Evolutionary conservation across 2,113 vertebrate species (phyloP), one percentile per base, ranked within the genome.

Genomic region (Scophthalmus maximus): DNA sequence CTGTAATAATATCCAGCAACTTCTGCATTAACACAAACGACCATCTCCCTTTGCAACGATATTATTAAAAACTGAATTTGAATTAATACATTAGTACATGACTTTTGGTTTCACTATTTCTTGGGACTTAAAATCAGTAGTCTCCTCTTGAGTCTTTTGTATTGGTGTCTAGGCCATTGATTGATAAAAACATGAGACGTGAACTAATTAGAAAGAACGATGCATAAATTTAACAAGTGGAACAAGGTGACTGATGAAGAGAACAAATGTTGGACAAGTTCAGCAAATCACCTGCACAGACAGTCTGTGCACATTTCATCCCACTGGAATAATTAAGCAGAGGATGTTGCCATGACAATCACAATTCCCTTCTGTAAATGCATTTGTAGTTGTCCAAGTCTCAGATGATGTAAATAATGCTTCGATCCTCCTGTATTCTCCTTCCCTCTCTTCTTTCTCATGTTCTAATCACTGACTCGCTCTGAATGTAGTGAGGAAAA

Each of bases 241-340:
- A n/a, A n/a, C n/a, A n/a, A n/a, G n/a, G n/a, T n/a, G n/a, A n/a
- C n/a, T n/a, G n/a, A n/a, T 9, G 9, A 34, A 34, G 32, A 9
- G 9, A 34, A 34, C 32, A 5, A 9, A 9, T 34, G 5, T 34
- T 34, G 32, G 5, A 34, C 15, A 1, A 11, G 8, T 52, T 53
- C 20, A 32, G 17, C 27, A 6, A 65, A 18, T 75, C n/a, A 20
- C 11, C 46, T 59, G 22, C 23, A 58, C 34, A 49, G n/a, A 42
- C 12, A 42, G 11, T 60, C 6, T 29, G 40, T n/a, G 27, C 18
- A 56, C 6, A 27, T 38, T 30, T 67, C 15, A 22, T 52, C 76
- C 57, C 71, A 50, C 4, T 26, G 55, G 79, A 62, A 42, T 61
- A 53, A 81, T 76, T 65, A 50, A 40, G 7, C 42, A 61, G 22